These are phyloP conservation scores for Exocentrus adspersus DNA, from an alignment of 2,888 invertebrate genomes.

Conservation along the genomic window DNA sequence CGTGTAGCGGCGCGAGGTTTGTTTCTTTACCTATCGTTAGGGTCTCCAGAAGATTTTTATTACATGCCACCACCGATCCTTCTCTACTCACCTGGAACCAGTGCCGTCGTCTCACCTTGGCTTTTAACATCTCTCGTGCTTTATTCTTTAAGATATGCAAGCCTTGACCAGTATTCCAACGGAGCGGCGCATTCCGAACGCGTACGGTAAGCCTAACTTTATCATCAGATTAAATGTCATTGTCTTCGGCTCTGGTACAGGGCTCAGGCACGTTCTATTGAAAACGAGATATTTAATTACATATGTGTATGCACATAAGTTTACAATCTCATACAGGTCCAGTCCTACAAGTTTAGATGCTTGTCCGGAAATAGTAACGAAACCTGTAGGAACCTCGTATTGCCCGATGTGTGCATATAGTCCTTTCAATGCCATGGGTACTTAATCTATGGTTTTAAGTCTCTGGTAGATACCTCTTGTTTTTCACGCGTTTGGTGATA, in stretches of 20 bases:
- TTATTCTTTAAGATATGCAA: constrained; percentile 54
- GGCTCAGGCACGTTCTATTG: constrained; percentile 12
- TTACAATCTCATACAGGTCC: too few relatives aligned
- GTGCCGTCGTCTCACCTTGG: constrained; percentile 28
- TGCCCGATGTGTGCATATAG: too few relatives aligned
- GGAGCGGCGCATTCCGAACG: constrained; percentile 38
- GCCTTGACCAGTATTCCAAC: constrained; percentile 38
- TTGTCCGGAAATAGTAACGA: too few relatives aligned
- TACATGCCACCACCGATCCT: constrained; percentile 31
- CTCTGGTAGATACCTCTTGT: too few relatives aligned
- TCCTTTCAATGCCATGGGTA: too few relatives aligned
- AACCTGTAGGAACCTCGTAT: too few relatives aligned
- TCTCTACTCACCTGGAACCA: constrained; percentile 27
- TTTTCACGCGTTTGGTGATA: not conserved
- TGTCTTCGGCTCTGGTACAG: constrained; percentile 3
- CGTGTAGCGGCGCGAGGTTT: constrained; percentile 38
- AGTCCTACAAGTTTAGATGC: too few relatives aligned
- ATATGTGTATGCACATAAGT: not conserved
- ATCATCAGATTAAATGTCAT: constrained; percentile 20
- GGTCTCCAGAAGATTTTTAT: constrained; percentile 43
- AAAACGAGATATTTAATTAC: not conserved
- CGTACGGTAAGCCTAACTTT: constrained; percentile 22
- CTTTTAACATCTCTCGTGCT: constrained; percentile 51
- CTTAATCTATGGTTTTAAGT: too few relatives aligned
- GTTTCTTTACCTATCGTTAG: constrained; percentile 45